Base-by-base conservation (phyloP, 1,140 invertebrate genomes). In the Apis laboriosa region DNA sequence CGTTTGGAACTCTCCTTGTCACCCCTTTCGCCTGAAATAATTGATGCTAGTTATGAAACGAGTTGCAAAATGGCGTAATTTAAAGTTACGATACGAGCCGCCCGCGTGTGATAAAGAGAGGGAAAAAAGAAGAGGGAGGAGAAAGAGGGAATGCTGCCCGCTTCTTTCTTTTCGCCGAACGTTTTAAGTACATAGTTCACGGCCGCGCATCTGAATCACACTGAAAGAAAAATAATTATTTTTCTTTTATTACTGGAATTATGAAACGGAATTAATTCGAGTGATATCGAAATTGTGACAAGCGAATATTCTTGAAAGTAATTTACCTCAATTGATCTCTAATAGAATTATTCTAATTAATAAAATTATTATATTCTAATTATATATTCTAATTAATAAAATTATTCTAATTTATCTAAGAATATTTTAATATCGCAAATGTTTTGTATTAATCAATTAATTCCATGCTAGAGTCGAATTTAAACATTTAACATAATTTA, bases 1-100 rank as follows among this genome's bases (percentile, higher is more conserved):
- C 80, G 80, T 82, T 82, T 77, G 80, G 74, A 82, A 82, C 80
- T 82, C 74, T 77, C 49, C 80, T 82, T 82, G 80, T 82, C 80
- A 68, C 80, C 77, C 79, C 64, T 77, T 82, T 77, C 64, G 64
- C 55, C 72, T 43, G 80, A 77, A 82, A 82, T 82, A 82, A 82
- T 82, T 82, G 80, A 82, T 82, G 80, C 80, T 68, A 68, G 80
- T 82, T 82, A 82, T 55, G 64, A 77, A 82, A 82, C 80, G 80
- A 82, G 80, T 82, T 77, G 80, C 74, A 82, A 77, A 82, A 82
- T 68, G 55, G 80, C 74, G 74, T 82, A 68, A 82, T 82, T 82
- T 82, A 82, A 82, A 82, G 80, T 82, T 82, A 68, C 80, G 80
- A 82, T 77, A 77, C 80, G 73, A 77, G 56, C 4, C 24, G 61